Evolutionary conservation across 2,113 vertebrate species (phyloP), one percentile per base, ranked within the genome.

Genomic region (Rattus rattus): DNA sequence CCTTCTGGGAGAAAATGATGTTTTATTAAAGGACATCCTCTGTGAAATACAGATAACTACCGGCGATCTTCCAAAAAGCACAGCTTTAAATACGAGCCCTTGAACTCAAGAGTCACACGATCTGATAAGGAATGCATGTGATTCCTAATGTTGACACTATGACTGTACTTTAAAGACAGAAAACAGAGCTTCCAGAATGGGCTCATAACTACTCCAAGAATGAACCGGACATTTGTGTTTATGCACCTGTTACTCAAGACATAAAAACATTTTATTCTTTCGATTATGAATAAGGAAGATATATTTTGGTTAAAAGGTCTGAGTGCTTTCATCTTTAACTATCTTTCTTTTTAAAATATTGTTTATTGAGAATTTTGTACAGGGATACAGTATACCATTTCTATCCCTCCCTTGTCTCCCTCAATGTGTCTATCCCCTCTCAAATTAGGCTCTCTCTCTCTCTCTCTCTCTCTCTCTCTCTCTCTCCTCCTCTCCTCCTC

Each of bases 1-100:
- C 85, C 70, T 33, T 81, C 83, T 86, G 93, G 52, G 54, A 94
- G 93, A 95, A 94, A 96, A 88, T 72, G 49, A 93, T 88, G 61
- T 89, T 88, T 90, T 96, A 95, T 97, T 97, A 93, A 93, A 96
- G 87, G 75, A 75, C 59, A 61, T 76, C 61, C 30, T 91, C 52
- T 61, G 72, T 26, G 73, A 90, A 95, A 93, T 72, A 94, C 5
- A 93, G 93, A 92, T 94, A 94, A 94, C 81, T 76, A 96, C 94
- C 96, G 94, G n/a, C 19, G 90, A 94, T 63, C 36, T 22, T 73
- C 26, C 3, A 36, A 43, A 52, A 54, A 87, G 3, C 43, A 84
- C 36, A 59, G 30, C 47, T 84, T 87, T 92, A 65, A 86, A 92
- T 52, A 83, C 3, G 72, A 95, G 26, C 87, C 11, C 11, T 43